These are phyloP conservation scores for Agrenia bidenticulata DNA, from an alignment of 2,888 invertebrate species.

Conservation along the genomic window DNA sequence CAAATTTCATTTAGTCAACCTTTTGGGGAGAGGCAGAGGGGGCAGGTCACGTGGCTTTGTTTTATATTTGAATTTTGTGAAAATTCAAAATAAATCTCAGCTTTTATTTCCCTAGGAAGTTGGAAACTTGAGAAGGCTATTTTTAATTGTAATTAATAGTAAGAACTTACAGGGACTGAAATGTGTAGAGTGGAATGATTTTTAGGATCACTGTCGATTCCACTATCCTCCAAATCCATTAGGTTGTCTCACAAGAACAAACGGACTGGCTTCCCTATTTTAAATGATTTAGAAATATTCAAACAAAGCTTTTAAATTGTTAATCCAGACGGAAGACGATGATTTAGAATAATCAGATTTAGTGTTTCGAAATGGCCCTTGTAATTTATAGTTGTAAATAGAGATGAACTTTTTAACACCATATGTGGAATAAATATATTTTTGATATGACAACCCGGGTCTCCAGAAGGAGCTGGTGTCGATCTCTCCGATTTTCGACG, in stretches of 20 bases:
- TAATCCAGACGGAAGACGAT: not conserved
- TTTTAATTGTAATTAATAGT: not conserved
- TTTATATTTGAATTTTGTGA: too few species aligned
- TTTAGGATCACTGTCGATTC: constrained; percentile 60
- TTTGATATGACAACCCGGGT: constrained; percentile 1
- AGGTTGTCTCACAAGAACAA: not conserved
- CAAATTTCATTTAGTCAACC: too few species aligned
- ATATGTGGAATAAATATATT: constrained; percentile 1
- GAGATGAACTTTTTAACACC: not conserved
- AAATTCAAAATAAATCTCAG: too few species aligned
- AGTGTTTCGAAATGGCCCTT: not conserved
- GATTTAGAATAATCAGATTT: not conserved
- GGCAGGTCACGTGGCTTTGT: too few species aligned
- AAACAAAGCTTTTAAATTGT: too few species aligned
- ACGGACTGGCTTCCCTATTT: too few species aligned
- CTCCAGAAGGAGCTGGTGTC: not conserved
- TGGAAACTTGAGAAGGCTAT: too few species aligned
- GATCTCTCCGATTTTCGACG: not conserved
- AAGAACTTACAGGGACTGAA: not conserved
- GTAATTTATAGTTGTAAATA: not conserved
- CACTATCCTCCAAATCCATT: constrained; percentile 60
- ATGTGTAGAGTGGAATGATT: not conserved
- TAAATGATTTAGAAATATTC: not conserved
- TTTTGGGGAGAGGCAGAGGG: not conserved
- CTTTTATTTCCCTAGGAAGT: too few species aligned